A percentile compares a stretch with the other conserved stretches of the same genome.
phyloP scores from a whole-genome alignment of 2,888 invertebrate genomes.

The Mesorhabditis belari region DNA sequence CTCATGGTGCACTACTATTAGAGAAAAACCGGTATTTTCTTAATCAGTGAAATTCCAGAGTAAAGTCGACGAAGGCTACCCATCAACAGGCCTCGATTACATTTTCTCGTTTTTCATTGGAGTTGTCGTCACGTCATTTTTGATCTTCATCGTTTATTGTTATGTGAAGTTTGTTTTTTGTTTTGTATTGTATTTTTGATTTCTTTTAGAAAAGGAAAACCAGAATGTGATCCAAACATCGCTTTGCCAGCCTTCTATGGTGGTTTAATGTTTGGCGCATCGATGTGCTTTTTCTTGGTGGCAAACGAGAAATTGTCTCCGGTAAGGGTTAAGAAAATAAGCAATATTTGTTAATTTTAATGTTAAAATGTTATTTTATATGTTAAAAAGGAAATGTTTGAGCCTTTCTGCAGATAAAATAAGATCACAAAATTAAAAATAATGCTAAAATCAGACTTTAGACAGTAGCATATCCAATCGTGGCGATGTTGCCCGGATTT shows the following conservation, averaged over 20 bases:
- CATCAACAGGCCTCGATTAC: constrained; percentile 46
- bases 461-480: constrained; percentile 58
- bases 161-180: constrained; percentile 21
- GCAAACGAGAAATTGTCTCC: constrained; percentile 56
- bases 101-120: constrained; percentile 57
- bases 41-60: too few species aligned
- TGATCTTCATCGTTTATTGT: constrained; percentile 55
- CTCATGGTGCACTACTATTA: too few species aligned
- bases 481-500: constrained; percentile 55
- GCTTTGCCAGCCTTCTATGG: constrained; percentile 54
- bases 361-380: too few species aligned
- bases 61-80: too few species aligned
- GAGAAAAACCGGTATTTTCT: too few species aligned
- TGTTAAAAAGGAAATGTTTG: too few species aligned
- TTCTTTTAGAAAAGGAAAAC: background rate
- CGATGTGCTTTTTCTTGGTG: constrained; percentile 54
- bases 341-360: background rate
- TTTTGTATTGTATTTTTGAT: background rate
- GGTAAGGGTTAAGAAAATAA: background rate
- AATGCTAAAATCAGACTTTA: constrained; percentile 12
- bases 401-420: too few species aligned
- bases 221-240: constrained; percentile 16
- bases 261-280: constrained; percentile 56
- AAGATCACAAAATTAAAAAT: background rate
- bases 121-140: constrained; percentile 53